phyloP scores from a whole-genome alignment of 2,113 vertebrate species.

The Bucco capensis region DNA sequence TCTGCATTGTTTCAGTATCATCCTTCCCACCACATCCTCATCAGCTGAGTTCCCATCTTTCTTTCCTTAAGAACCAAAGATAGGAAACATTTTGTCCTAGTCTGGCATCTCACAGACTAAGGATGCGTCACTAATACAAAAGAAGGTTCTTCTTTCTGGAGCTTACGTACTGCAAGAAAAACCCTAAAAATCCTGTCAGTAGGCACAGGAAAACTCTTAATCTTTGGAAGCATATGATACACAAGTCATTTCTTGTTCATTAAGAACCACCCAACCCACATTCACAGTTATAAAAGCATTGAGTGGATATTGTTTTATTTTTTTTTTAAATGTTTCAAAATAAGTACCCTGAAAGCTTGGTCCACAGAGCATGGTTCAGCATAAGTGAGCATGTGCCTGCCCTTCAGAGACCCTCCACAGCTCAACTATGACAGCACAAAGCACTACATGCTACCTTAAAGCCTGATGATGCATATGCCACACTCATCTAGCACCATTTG shows the following conservation, averaged over 20 bases:
- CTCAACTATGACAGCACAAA: not conserved
- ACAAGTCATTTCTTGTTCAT: not conserved
- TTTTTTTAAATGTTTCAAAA: not conserved
- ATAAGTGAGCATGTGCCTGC: accelerated
- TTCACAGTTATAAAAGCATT: not conserved
- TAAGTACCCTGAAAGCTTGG: not conserved
- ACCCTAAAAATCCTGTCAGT: not conserved
- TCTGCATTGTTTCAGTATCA: constrained; percentile 15
- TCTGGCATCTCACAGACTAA: not conserved
- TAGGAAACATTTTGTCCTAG: not conserved
- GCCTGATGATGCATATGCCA: not conserved
- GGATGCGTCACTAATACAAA: not conserved
- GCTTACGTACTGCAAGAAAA: not conserved
- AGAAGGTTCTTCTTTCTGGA: not conserved
- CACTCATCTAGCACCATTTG: accelerated
- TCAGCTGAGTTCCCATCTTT: not conserved
- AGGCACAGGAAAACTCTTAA: not conserved
- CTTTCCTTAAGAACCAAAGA: not conserved
- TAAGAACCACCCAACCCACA: not conserved
- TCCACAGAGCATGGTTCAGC: not conserved
- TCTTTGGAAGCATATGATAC: not conserved
- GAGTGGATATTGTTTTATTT: not conserved
- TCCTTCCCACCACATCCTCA: not conserved
- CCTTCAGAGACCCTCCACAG: not conserved
- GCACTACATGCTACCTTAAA: not conserved